These are phyloP conservation scores for Seira sanloemensis DNA, from an alignment of 2,888 invertebrate species.

Conservation along the genomic window DNA sequence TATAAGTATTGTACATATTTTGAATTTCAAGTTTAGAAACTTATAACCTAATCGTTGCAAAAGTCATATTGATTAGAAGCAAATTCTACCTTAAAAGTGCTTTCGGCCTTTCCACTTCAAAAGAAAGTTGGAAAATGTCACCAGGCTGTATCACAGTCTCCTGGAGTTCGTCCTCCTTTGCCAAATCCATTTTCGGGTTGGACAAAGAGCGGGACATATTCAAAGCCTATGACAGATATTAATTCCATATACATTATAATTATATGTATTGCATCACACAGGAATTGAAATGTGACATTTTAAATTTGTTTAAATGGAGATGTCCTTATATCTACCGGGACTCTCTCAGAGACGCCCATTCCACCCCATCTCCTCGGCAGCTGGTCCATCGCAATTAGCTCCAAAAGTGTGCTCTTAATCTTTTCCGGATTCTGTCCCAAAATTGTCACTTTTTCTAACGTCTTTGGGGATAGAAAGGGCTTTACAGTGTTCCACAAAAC, in stretches of 20 bases:
- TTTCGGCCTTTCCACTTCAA: slow-evolving; percentile 29
- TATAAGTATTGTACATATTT: not conserved
- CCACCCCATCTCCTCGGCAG: slow-evolving; percentile 48
- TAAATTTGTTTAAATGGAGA: no score
- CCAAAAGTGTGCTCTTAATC: not conserved
- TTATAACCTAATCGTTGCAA: no score
- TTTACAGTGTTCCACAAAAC: slow-evolving; percentile 21
- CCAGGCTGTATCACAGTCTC: slow-evolving; percentile 22
- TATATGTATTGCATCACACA: no score
- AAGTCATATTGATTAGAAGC: not conserved
- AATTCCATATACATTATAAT: no score
- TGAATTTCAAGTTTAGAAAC: no score
- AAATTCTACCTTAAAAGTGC: slow-evolving; percentile 11
- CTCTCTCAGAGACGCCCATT: not conserved
- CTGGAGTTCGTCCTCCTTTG: not conserved
- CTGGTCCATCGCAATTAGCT: slow-evolving; percentile 18
- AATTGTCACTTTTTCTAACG: slow-evolving; percentile 33
- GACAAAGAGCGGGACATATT: not conserved
- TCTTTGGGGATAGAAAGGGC: slow-evolving; percentile 41
- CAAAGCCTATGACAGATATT: not conserved
- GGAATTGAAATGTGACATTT: no score
- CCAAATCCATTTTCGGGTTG: not conserved
- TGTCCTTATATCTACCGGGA: slow-evolving; percentile 27
- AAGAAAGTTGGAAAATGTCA: slow-evolving; percentile 8
- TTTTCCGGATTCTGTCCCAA: slow-evolving; percentile 28